Percentiles rank a stretch among this genome's conserved stretches.
phyloP scores from a whole-genome alignment of 2,888 invertebrate genomes.

The Glaucopsyche alexis region DNA sequence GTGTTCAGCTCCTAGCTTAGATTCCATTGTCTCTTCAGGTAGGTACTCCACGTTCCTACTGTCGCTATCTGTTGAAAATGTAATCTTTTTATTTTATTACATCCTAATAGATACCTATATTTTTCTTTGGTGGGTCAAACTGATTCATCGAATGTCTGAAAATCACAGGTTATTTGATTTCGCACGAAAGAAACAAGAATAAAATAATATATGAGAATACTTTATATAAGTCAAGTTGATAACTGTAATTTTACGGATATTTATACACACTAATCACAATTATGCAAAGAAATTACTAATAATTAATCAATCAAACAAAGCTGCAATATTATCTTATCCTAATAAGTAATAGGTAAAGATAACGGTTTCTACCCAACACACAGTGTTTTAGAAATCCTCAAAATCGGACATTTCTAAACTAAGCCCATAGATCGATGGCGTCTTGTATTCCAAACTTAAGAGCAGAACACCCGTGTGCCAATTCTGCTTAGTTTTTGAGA shows the following conservation, averaged over 20 bases:
- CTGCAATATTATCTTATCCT: not conserved
- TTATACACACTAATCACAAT: not conserved
- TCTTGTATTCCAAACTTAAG: too few species aligned
- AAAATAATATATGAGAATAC: too few species aligned
- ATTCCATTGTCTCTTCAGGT: not conserved
- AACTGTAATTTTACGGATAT: not conserved
- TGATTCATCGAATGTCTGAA: too few species aligned
- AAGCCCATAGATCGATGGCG: too few species aligned
- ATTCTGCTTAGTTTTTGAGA: too few species aligned
- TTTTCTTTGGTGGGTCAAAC: too few species aligned
- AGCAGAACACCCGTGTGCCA: too few species aligned
- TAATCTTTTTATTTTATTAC: conserved; percentile 5
- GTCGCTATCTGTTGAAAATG: not conserved
- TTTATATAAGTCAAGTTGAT: conserved; percentile 32
- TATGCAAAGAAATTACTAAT: not conserved
- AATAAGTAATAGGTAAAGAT: not conserved
- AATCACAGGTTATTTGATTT: too few species aligned
- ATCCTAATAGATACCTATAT: too few species aligned
- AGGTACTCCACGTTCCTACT: conserved; percentile 14
- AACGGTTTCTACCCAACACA: not conserved
- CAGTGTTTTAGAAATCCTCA: too few species aligned
- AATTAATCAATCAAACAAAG: not conserved
- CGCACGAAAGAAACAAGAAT: too few species aligned
- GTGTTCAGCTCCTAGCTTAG: conserved; percentile 18
- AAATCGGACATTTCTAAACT: too few species aligned